Percentiles rank a stretch among this genome's conserved stretches.
Conservation (phyloP, 2,113 vertebrate genomes). For the Pitta sordida region DNA sequence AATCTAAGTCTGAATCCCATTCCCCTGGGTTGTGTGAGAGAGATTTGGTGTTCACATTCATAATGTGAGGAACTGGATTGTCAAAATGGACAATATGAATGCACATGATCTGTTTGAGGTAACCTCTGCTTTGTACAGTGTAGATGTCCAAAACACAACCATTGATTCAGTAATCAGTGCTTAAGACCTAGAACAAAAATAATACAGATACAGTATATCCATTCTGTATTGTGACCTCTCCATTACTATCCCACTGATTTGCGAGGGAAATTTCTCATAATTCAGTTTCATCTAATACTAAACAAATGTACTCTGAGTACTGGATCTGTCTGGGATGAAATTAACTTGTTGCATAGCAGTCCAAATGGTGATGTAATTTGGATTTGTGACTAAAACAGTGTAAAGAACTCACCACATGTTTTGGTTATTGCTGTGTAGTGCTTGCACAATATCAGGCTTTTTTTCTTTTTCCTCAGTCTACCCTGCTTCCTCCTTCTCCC, state of each 20-base stretch:
- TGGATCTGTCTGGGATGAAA: background rate
- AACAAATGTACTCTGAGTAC: background rate
- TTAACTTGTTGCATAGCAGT: background rate
- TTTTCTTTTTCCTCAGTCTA: background rate
- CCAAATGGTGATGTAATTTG: background rate
- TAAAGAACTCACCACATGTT: background rate
- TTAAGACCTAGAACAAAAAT: background rate
- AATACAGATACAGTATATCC: background rate
- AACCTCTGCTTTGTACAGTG: background rate
- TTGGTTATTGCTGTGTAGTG: background rate
- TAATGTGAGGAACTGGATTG: background rate
- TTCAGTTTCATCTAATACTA: background rate
- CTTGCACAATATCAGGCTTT: background rate
- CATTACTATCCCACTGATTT: no score
- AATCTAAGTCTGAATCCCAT: background rate
- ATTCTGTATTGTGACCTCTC: no score
- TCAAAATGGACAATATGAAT: background rate
- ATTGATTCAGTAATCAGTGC: background rate
- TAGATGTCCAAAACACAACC: background rate
- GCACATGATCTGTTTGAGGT: background rate
- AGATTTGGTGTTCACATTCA: background rate
- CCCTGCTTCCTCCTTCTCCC: fast-evolving
- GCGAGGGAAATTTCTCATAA: no score
- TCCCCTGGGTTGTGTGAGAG: background rate
- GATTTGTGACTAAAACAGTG: background rate